Conservation (phyloP, 2,113 vertebrate genomes). For the Megalops atlanticus region DNA sequence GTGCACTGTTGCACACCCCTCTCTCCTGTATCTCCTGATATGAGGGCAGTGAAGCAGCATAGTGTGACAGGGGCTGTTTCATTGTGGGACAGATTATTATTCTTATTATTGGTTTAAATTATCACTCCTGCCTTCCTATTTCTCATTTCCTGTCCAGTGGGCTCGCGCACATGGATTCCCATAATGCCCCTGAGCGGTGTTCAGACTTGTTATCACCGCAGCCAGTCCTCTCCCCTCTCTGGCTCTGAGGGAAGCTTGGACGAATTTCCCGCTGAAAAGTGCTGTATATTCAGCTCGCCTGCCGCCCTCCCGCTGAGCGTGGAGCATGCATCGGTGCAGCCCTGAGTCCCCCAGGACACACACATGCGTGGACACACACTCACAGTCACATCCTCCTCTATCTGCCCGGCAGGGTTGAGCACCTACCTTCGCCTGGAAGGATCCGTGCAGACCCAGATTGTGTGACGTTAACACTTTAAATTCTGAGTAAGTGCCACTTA, state of each 20-base stretch:
- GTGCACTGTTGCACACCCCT: neutral
- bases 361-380: neutral
- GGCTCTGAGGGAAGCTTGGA: conserved; percentile 57
- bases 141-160: conserved; percentile 42
- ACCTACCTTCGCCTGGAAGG: no score
- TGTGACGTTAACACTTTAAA: no score
- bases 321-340: no score
- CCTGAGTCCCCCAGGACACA: neutral
- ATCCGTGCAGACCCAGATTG: no score
- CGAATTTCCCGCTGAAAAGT: conserved; percentile 62
- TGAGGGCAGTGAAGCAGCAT: neutral
- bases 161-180: conserved; percentile 18
- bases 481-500: no score
- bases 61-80: neutral
- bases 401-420: no score
- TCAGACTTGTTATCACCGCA: conserved; percentile 29
- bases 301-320: no score
- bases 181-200: conserved; percentile 29
- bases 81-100: conserved; percentile 13
- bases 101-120: conserved; percentile 28
- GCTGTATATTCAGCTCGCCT: neutral
- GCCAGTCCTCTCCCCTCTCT: conserved; percentile 38
- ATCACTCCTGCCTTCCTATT: conserved; percentile 27
- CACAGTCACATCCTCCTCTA: no score
- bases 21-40: neutral